Evolutionary conservation across 2,888 invertebrate species (phyloP).

Genomic region (Palloptera scutellata): DNA sequence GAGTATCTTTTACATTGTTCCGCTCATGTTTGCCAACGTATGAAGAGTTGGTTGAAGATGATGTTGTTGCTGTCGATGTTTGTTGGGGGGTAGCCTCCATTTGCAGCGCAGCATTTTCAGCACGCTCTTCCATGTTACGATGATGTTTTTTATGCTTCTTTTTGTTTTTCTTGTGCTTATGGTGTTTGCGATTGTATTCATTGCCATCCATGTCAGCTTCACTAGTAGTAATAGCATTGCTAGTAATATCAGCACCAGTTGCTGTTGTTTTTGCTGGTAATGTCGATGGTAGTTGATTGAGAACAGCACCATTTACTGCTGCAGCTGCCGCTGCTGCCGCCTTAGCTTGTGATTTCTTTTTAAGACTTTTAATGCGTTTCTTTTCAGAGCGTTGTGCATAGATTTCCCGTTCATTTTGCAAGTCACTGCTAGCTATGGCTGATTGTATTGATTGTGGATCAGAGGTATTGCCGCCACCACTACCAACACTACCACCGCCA

Average conservation of each 20-base stretch:
- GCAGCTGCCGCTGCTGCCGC: slow-evolving; percentile 8
- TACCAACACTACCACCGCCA: too few species aligned
- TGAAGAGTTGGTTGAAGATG: slow-evolving; percentile 20
- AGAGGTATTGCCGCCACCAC: slow-evolving; percentile 3
- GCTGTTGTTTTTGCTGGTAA: background rate
- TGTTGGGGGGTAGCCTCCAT: slow-evolving; percentile 25
- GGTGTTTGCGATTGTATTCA: slow-evolving; percentile 68
- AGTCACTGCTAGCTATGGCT: slow-evolving; percentile 6
- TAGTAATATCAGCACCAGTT: slow-evolving; percentile 20
- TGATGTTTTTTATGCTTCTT: slow-evolving; percentile 80
- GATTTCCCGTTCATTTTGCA: slow-evolving; percentile 42
- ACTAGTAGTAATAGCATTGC: slow-evolving; percentile 10
- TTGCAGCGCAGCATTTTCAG: slow-evolving; percentile 37
- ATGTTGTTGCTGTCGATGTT: slow-evolving; percentile 24
- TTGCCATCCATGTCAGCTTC: slow-evolving; percentile 26
- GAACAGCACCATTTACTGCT: slow-evolving; percentile 17
- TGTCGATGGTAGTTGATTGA: slow-evolving; percentile 2
- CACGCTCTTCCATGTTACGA: slow-evolving; percentile 62
- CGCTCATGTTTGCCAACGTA: slow-evolving; percentile 29
- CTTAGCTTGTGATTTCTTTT: slow-evolving; percentile 50
- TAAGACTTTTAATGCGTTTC: slow-evolving; percentile 58
- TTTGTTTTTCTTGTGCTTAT: slow-evolving; percentile 79
- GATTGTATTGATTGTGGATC: slow-evolving; percentile 13
- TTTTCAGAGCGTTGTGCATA: slow-evolving; percentile 58
- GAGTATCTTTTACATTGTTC: slow-evolving; percentile 17